phyloP scores from a whole-genome alignment of 2,113 vertebrate genomes.

The Rana temporaria region DNA sequence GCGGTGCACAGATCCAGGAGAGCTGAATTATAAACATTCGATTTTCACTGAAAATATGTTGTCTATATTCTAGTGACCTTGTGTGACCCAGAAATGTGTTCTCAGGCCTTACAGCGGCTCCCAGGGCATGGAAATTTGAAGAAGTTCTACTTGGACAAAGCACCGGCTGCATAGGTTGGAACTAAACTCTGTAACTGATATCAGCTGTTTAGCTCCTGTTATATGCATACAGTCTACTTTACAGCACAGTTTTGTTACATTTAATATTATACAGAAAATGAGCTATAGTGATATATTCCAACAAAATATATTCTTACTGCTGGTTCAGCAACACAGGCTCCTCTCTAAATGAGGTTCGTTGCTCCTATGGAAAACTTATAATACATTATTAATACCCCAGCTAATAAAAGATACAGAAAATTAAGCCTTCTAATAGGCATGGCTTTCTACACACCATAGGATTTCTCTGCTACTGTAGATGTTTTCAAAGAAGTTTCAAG shows the following conservation, averaged over 20 bases:
- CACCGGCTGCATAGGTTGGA: background rate
- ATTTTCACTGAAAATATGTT: background rate
- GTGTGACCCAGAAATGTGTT: background rate
- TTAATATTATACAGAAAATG: too few relatives aligned
- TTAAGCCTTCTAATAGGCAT: background rate
- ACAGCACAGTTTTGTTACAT: too few relatives aligned
- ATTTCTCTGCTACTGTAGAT: background rate
- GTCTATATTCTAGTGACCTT: background rate
- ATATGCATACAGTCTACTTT: too few relatives aligned
- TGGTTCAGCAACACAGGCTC: too few relatives aligned
- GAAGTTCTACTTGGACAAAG: background rate
- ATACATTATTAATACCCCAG: background rate
- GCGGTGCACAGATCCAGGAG: too few relatives aligned
- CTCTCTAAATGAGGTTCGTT: too few relatives aligned
- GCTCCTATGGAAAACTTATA: too few relatives aligned
- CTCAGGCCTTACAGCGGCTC: background rate
- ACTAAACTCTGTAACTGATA: background rate
- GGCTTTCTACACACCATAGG: background rate
- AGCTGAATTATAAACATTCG: background rate
- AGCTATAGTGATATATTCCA: too few relatives aligned
- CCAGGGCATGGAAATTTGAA: slow-evolving; percentile 5
- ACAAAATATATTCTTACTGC: too few relatives aligned
- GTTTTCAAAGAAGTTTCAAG: background rate
- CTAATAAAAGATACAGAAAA: background rate
- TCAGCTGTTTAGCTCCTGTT: background rate